These are phyloP conservation scores for Cervus canadensis DNA, from an alignment of 2,113 vertebrate genomes.

Conservation along the genomic window DNA sequence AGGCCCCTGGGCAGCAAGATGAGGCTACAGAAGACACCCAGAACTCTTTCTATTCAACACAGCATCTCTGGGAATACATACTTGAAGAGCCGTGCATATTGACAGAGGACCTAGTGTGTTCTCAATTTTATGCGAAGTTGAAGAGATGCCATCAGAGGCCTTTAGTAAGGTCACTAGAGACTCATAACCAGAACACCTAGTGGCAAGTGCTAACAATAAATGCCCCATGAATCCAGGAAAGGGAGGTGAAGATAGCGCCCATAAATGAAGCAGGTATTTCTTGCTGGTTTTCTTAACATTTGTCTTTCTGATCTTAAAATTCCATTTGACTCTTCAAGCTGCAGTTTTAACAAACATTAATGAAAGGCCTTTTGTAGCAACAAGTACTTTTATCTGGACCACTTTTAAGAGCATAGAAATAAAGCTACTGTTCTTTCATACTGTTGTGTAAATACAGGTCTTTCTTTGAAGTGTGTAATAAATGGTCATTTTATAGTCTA, in stretches of 20 bases:
- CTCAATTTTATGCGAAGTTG: not conserved
- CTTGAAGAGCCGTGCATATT: not conserved
- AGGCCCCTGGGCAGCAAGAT: not conserved
- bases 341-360: conserved; percentile 35
- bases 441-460: not conserved
- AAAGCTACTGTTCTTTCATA: conserved; percentile 11
- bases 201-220: not conserved
- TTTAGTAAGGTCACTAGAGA: not conserved
- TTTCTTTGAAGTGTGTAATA: conserved; percentile 58
- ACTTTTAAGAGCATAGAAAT: not conserved
- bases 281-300: not conserved
- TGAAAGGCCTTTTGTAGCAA: not conserved
- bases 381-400: conserved; percentile 32
- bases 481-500: conserved; percentile 20
- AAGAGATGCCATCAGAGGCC: not conserved
- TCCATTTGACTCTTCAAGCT: not conserved
- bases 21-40: not conserved
- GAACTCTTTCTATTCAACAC: not conserved
- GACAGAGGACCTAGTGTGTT: not conserved
- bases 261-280: not conserved
- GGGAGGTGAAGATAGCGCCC: accelerated
- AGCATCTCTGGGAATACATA: not conserved
- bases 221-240: not conserved
- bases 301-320: conserved; percentile 56
- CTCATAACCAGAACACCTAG: not conserved